Evolutionary conservation across 23 tunicate species (phyloP), one percentile per base, ranked within the genome.

Genomic region (Halocynthia aurantium): DNA sequence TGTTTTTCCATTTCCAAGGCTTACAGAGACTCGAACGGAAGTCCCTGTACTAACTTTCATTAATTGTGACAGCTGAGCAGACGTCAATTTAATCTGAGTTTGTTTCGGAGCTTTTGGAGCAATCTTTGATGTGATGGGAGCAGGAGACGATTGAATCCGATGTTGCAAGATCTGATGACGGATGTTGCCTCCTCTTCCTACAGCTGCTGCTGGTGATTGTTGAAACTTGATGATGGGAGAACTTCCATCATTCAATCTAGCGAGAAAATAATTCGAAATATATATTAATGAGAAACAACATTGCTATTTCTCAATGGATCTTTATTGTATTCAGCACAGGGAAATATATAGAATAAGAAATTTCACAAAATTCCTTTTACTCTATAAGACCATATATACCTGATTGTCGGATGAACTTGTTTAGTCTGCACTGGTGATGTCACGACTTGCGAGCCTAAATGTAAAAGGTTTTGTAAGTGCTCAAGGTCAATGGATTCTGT

Each of bases 21-120:
- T 84, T 58, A 90, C 80, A 40, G 82, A 53, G 19, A 90, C 97
- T 31, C 69, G 62, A 53, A 90, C 88, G 49, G 75, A 53, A 8
- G 97, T 60, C 8, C 66, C 84, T 18, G 72, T 40, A 6, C 87
- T 87, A 8, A 81, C 84, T 49, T 81, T 76, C 90, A 90, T 81
- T 6, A 90, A 65, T 62, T 90, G 85, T 6, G 68, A 57, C 19
- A 90, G 83, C 63, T 90, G 97, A 22, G 77, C 21, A 17, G 90
- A 65, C 12, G 86, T 86, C 70, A 90, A 72, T 57, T 85, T 90
- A 22, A 90, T 88, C 63, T 90, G 97, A 83, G 64, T 76, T 54
- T 78, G 94, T 6, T 44, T 62, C 61, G 66, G 71, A 13, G 66
- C 11, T 62, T 61, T 22, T 22, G 81, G 71, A 22, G 76, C 76